These are phyloP conservation scores for Drosophila paracracens DNA, from an alignment of 2,888 invertebrate species.

Conservation along the genomic window DNA sequence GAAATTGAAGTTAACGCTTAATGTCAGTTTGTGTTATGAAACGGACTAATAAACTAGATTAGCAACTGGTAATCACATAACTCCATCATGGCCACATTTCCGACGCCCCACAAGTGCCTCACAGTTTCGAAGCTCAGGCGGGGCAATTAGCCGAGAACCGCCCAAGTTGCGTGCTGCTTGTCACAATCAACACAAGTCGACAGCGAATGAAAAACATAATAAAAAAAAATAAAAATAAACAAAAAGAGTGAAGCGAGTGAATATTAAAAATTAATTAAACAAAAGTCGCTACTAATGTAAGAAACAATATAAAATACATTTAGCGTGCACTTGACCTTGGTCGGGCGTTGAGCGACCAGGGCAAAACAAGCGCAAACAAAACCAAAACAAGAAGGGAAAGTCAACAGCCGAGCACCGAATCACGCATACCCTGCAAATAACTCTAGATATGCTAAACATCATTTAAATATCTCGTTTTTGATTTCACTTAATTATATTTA, in stretches of 20 bases:
- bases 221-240: neutral
- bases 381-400: conserved; percentile 25
- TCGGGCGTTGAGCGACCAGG: conserved; percentile 37
- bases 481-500: neutral
- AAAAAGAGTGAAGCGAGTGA: conserved; percentile 39
- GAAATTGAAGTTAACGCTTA: neutral
- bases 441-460: neutral
- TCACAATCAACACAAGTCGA: conserved; percentile 50
- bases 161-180: conserved; percentile 72
- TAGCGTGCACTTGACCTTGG: conserved; percentile 75
- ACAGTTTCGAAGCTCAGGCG: conserved; percentile 21
- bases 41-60: conserved; percentile 21
- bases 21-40: neutral
- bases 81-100: conserved; percentile 28
- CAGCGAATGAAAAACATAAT: conserved; percentile 7
- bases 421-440: conserved; percentile 1
- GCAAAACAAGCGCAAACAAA: conserved; percentile 51
- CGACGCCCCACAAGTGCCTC: conserved; percentile 26
- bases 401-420: conserved; percentile 4
- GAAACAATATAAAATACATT: conserved; percentile 75
- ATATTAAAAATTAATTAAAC: conserved; percentile 80
- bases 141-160: conserved; percentile 66
- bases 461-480: neutral
- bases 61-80: conserved; percentile 6
- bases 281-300: conserved; percentile 72